A percentile compares a stretch with the other conserved stretches of the same genome.
Evolutionary conservation across 2,113 vertebrate species (phyloP).

Genomic region (Indri indri): DNA sequence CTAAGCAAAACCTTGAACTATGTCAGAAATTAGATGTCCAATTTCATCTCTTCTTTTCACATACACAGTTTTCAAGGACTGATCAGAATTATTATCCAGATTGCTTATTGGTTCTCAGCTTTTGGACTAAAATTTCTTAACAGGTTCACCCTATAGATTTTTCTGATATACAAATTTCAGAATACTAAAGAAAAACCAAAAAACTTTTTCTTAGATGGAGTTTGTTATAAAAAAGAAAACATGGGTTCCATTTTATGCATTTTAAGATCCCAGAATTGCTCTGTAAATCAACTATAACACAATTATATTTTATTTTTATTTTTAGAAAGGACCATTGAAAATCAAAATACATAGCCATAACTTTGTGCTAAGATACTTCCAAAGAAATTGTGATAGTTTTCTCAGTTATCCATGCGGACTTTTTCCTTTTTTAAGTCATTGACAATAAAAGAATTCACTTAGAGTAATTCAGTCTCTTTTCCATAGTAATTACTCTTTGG

Average conservation of each 20-base stretch:
- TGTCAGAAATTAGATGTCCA: not conserved
- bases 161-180: not conserved
- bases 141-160: not conserved
- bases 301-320: not conserved
- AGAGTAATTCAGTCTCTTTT: conserved; percentile 11
- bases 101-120: not conserved
- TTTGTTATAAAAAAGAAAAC: not conserved
- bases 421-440: not conserved
- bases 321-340: not conserved
- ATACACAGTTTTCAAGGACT: not conserved
- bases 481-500: not conserved
- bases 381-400: conserved; percentile 13
- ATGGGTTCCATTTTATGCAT: not conserved
- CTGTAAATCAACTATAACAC: not conserved
- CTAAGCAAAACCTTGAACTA: not conserved
- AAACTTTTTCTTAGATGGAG: not conserved
- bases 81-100: not conserved
- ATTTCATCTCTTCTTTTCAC: conserved; percentile 18
- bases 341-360: not conserved
- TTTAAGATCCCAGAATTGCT: conserved; percentile 5
- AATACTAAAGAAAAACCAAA: conserved; percentile 17
- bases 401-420: not conserved
- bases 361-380: not conserved
- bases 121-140: conserved; percentile 1
- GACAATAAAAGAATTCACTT: conserved; percentile 6